These are phyloP conservation scores for Crenuchus spilurus DNA, from an alignment of 2,797 vertebrate species.

Conservation along the genomic window DNA sequence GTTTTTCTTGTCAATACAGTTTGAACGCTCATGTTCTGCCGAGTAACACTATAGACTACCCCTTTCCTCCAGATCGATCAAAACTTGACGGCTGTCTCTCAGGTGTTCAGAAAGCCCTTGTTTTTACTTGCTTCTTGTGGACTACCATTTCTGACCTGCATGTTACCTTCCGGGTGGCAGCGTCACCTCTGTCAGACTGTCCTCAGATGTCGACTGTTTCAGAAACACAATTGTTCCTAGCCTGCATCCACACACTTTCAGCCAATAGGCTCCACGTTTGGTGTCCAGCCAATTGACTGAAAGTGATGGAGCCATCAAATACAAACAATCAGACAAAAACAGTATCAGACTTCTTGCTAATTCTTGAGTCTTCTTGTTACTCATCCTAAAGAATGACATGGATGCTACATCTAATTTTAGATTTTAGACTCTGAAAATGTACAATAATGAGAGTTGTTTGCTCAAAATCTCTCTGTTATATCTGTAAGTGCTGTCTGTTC, in stretches of 20 bases:
- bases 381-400: slow-evolving; percentile 22
- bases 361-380: slow-evolving; percentile 19
- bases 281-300: slow-evolving; percentile 9
- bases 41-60: slow-evolving; percentile 72
- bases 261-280: slow-evolving; percentile 49
- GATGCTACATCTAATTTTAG: slow-evolving; percentile 24
- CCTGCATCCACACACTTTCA: slow-evolving; percentile 22
- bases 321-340: background rate
- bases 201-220: slow-evolving; percentile 53
- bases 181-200: slow-evolving; percentile 63
- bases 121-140: slow-evolving; percentile 53
- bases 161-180: slow-evolving; percentile 73
- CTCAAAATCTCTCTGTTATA: background rate
- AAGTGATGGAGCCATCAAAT: background rate
- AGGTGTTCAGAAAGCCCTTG: slow-evolving; percentile 64
- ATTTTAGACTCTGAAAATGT: slow-evolving; percentile 54
- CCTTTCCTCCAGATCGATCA: slow-evolving; percentile 66
- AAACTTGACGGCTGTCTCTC: slow-evolving; percentile 61
- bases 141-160: slow-evolving; percentile 68
- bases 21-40: slow-evolving; percentile 76
- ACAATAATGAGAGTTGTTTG: background rate
- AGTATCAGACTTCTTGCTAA: slow-evolving; percentile 44
- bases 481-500: slow-evolving; percentile 52
- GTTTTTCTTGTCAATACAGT: slow-evolving; percentile 82
- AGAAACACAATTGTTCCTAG: slow-evolving; percentile 25